A percentile compares a stretch with the other conserved stretches of the same genome.
phyloP scores from a whole-genome alignment of 2,113 vertebrate genomes.

The Addax nasomaculatus region DNA sequence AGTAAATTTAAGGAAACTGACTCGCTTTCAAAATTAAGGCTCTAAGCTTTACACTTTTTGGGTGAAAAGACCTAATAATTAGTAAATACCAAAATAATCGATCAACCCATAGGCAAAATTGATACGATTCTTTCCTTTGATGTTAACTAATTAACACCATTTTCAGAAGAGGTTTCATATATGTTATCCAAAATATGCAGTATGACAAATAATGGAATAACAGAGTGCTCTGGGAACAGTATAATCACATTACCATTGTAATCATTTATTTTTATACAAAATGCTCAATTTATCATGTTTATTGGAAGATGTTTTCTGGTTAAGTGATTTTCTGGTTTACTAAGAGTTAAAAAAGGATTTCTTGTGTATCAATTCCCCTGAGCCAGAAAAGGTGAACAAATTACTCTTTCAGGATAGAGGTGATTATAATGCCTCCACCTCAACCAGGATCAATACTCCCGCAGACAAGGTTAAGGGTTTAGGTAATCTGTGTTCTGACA shows the following conservation, averaged over 20 bases:
- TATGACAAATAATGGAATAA: not conserved
- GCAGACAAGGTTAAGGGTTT: not conserved
- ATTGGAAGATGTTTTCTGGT: not conserved
- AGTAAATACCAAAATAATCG: not conserved
- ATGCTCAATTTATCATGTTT: not conserved
- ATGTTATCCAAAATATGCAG: not conserved
- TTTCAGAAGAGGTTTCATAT: not conserved
- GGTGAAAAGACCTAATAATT: constrained; percentile 1
- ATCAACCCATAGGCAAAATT: not conserved
- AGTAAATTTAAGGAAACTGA: not conserved
- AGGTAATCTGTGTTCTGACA: not conserved
- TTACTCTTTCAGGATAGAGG: not conserved
- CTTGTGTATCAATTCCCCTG: not conserved
- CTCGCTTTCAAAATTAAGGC: not conserved
- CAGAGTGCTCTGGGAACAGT: not conserved
- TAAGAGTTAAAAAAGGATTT: not conserved
- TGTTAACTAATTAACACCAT: not conserved
- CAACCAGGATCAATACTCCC: not conserved
- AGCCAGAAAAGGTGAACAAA: not conserved
- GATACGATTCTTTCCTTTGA: not conserved
- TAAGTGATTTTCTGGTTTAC: constrained; percentile 1
- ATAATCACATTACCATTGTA: not conserved
- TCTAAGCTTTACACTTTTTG: not conserved
- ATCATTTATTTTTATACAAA: not conserved
- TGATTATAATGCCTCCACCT: not conserved